Evolutionary conservation across 2,113 vertebrate species (phyloP), one percentile per base, ranked within the genome.

Genomic region (Nipponia nippon): DNA sequence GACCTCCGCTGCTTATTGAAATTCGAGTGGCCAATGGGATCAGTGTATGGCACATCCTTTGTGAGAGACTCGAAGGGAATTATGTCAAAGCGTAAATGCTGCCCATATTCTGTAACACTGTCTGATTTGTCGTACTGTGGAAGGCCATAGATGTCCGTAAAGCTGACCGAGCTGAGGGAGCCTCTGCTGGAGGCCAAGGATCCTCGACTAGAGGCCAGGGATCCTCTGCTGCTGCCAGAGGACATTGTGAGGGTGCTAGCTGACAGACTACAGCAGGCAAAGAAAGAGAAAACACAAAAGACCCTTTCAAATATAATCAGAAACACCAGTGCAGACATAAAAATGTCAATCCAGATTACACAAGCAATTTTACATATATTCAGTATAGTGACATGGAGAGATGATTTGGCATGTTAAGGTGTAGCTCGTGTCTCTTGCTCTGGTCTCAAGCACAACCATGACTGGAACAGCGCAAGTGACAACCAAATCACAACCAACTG

Each of bases 151-250:
- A 99, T 99, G 98, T 99, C 99, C 0, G 98, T 99, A 96, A 99
- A 99, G 96, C 99, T 99, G 98, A 99, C 96, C 0, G 99, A 99
- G 98, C 99, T 99, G 69, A 99, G 98, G 21, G 99, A 99, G 38
- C 99, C 99, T 12, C 99, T 98, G 98, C 99, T 99, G 92, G 99
- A 99, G 8, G 99, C 98, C 90, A 99, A 96, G 1, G 99, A 99
- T 59, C 99, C 99, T 8, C 99, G 98, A 56, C 99, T 99, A 73
- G 99, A 99, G 47, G 99, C 99, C 73, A 99, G 95, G 30, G 99
- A 99, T 32, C 99, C 99, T 3, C 99, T 99, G 91, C 99, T 99
- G 97, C 99, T 99, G 95, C 99, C 99, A 80, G 99, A 99, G 32
- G 99, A 99, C 97, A 99, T 98, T 0, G 99, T 99, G 96, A 99